Evolutionary conservation across 2,888 invertebrate genomes (phyloP).

Genomic region (Blera fallax): DNA sequence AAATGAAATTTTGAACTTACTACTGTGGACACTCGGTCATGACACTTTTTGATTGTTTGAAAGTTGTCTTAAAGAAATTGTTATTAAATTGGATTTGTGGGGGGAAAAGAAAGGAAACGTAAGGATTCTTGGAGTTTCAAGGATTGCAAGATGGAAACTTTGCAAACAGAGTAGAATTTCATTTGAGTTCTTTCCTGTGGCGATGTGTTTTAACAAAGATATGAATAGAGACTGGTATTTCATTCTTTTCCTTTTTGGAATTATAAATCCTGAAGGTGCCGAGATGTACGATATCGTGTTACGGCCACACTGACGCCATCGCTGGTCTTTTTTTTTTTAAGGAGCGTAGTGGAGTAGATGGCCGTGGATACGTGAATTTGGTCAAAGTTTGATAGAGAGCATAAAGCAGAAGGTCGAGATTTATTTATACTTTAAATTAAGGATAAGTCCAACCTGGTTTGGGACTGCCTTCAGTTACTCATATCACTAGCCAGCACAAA

Average conservation of each 20-base stretch:
- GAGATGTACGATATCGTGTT: too few species aligned
- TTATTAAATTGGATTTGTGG: constrained; percentile 40
- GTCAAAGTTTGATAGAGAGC: too few species aligned
- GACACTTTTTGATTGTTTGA: constrained; percentile 62
- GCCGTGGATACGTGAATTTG: too few species aligned
- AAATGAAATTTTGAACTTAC: constrained; percentile 38
- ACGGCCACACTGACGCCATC: too few species aligned
- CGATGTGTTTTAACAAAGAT: not conserved
- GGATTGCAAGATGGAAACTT: not conserved
- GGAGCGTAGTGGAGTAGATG: too few species aligned
- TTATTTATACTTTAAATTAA: too few species aligned
- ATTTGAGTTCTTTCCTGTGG: not conserved
- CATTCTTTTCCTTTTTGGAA: not conserved
- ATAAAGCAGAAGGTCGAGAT: too few species aligned
- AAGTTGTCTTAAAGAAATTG: constrained; percentile 28
- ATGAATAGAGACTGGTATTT: not conserved
- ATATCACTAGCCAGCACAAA: too few species aligned
- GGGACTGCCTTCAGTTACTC: too few species aligned
- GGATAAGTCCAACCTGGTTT: too few species aligned
- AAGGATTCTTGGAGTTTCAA: not conserved
- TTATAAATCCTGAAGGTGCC: not conserved
- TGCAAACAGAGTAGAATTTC: not conserved
- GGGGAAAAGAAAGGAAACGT: not conserved
- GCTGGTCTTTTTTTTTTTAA: too few species aligned
- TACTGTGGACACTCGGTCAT: constrained; percentile 47